phyloP scores from a whole-genome alignment of 2,888 invertebrate species.

The Phengaris alcon region DNA sequence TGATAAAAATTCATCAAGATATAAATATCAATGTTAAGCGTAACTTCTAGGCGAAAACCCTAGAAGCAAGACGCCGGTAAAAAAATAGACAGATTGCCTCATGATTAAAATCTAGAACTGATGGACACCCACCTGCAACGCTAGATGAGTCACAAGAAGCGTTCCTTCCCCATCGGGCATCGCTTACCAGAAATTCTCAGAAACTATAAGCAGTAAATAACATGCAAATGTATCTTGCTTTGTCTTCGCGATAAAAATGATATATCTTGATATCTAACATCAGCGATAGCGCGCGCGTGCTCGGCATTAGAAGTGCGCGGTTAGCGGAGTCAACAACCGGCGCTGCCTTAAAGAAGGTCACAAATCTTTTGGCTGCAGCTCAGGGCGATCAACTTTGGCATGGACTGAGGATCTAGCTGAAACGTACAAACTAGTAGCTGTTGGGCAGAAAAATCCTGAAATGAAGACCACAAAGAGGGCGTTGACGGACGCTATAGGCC shows the following conservation, averaged over 20 bases:
- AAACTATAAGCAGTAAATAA: neutral
- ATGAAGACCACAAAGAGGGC: neutral
- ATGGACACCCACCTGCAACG: neutral
- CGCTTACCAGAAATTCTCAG: neutral
- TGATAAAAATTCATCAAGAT: no score
- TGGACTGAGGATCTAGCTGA: neutral
- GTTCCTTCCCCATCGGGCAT: neutral
- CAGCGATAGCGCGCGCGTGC: conserved; percentile 9
- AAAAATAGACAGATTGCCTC: no score
- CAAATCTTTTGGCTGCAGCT: neutral
- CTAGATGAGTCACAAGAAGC: neutral
- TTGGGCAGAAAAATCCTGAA: neutral
- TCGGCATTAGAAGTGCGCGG: conserved; percentile 1
- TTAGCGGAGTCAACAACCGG: conserved; percentile 24
- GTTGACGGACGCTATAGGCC: neutral
- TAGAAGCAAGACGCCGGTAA: no score
- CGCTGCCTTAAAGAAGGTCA: conserved; percentile 21
- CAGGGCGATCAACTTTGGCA: conserved; percentile 16
- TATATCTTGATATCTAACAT: conserved; percentile 4
- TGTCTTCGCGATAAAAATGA: conserved; percentile 19
- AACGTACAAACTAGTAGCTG: neutral
- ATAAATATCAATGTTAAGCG: no score
- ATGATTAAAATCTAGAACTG: no score
- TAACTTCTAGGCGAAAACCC: no score
- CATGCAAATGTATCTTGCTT: conserved; percentile 13